Conservation (phyloP, 2,113 vertebrate species). For the Sander vitreus region DNA sequence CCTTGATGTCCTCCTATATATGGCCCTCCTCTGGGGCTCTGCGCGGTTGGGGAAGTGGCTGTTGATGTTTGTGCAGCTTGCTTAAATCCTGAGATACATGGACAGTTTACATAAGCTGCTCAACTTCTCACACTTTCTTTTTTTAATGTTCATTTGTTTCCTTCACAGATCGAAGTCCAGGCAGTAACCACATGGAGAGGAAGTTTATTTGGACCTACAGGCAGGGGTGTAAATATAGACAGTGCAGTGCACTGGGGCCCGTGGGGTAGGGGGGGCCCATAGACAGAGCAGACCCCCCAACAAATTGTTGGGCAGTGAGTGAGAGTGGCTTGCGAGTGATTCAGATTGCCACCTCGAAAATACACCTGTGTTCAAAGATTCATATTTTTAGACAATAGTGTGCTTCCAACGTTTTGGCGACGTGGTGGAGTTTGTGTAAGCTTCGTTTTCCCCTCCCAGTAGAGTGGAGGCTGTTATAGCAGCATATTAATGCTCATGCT, state of each 20-base stretch:
- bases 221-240: not conserved
- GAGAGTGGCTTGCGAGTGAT: too few species aligned
- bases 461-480: too few species aligned
- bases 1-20: constrained; percentile 55
- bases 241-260: too few species aligned
- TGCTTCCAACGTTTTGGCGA: not conserved
- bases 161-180: constrained; percentile 49
- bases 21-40: constrained; percentile 10
- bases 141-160: constrained; percentile 25
- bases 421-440: not conserved
- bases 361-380: too few species aligned
- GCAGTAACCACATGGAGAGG: not conserved
- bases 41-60: constrained; percentile 5
- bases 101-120: constrained; percentile 80
- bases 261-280: too few species aligned
- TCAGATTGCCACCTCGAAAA: too few species aligned
- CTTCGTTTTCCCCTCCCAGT: not conserved
- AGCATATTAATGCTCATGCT: too few species aligned
- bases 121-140: constrained; percentile 71
- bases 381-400: not conserved
- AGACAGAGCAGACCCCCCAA: too few species aligned
- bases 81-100: constrained; percentile 58
- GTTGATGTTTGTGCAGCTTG: constrained; percentile 80
- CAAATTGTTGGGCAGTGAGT: too few species aligned
- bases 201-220: constrained; percentile 6